Percentiles rank a stretch among this genome's conserved stretches.
phyloP scores from a whole-genome alignment of 2,113 vertebrate species.

The Galbula dea region DNA sequence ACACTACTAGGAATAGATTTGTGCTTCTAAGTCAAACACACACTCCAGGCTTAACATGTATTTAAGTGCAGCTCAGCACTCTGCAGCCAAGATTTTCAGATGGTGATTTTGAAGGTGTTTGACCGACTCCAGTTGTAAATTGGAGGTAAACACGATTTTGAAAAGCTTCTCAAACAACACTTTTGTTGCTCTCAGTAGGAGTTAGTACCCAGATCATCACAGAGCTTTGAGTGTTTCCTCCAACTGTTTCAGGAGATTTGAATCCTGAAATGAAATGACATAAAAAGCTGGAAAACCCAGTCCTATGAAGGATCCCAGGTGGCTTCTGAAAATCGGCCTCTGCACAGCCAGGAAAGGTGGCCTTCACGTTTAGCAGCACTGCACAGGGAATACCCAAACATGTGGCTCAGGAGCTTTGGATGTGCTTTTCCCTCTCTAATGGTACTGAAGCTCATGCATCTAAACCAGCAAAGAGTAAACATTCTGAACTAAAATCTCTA shows the following conservation, averaged over 20 bases:
- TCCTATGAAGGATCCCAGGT: background rate
- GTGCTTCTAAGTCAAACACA: background rate
- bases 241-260: background rate
- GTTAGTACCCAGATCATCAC: background rate
- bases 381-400: background rate
- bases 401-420: accelerated
- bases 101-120: background rate
- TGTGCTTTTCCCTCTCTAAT: accelerated
- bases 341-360: background rate
- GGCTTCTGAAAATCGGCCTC: background rate
- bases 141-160: background rate
- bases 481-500: background rate
- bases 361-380: background rate
- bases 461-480: background rate
- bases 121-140: background rate
- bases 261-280: background rate
- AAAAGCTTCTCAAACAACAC: background rate
- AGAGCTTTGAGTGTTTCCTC: background rate
- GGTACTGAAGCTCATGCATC: background rate
- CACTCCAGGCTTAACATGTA: background rate
- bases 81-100: background rate
- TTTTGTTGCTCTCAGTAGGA: background rate
- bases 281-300: background rate
- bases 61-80: background rate
- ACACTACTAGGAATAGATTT: background rate